These are phyloP conservation scores for Mugil cephalus DNA, from an alignment of 2,113 vertebrate species.

Conservation along the genomic window DNA sequence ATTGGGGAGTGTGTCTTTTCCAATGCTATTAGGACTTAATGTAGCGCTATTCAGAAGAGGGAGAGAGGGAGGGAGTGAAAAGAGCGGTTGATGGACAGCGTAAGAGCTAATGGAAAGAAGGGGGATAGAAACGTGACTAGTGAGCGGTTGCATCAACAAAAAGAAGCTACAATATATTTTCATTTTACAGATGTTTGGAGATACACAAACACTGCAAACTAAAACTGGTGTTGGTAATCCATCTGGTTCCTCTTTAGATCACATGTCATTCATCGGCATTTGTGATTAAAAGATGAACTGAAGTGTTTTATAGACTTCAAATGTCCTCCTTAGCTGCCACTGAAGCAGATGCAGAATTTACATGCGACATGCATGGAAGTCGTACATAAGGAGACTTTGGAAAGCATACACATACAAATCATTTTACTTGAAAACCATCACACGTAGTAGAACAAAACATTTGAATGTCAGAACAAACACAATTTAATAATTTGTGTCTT, in stretches of 20 bases:
- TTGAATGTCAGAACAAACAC: background rate
- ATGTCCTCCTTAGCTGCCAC: background rate
- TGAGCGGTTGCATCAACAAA: background rate
- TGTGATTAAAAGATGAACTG: background rate
- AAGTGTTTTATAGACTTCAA: background rate
- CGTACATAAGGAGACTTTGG: background rate
- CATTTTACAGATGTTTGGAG: background rate
- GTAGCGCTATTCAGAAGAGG: conserved; percentile 24
- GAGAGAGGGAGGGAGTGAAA: conserved; percentile 12
- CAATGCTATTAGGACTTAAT: conserved; percentile 69
- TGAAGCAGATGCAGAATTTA: background rate
- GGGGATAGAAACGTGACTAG: background rate
- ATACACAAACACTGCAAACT: too few species aligned
- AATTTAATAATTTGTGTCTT: background rate
- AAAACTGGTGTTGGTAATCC: background rate
- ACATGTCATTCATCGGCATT: background rate
- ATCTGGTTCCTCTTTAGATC: too few species aligned
- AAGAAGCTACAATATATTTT: background rate
- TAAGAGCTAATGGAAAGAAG: background rate
- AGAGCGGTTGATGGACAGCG: conserved; percentile 35
- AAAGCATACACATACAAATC: too few species aligned
- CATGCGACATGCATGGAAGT: background rate
- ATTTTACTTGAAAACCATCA: too few species aligned
- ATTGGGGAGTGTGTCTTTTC: conserved; percentile 64
- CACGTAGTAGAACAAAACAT: background rate